These are phyloP conservation scores for Chiloscyllium plagiosum DNA, from an alignment of 2,113 vertebrate genomes.

Conservation along the genomic window DNA sequence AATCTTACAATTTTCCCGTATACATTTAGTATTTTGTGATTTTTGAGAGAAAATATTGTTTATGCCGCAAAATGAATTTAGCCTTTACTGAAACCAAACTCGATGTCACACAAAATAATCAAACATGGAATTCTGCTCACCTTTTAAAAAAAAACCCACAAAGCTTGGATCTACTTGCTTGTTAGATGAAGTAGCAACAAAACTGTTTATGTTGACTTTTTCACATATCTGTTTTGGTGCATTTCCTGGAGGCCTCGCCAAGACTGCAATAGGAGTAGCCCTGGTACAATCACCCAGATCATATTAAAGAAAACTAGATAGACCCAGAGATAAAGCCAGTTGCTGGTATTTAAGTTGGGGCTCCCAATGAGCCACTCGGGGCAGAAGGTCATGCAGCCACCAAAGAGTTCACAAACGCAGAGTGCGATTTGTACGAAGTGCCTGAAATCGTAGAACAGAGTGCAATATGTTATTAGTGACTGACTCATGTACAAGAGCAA, in stretches of 20 bases:
- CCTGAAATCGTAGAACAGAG: conserved; percentile 46
- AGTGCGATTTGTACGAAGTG: conserved; percentile 67
- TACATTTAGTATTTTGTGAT: not conserved
- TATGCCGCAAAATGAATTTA: not conserved
- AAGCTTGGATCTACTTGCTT: not conserved
- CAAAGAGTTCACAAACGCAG: conserved; percentile 61
- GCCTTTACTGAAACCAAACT: not conserved
- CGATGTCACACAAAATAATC: not conserved
- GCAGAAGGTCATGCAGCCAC: conserved; percentile 63
- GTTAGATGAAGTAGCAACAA: not conserved
- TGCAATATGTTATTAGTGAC: not conserved
- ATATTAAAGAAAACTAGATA: conserved; percentile 68
- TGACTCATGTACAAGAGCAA: not conserved
- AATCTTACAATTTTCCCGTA: not conserved
- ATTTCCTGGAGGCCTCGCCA: conserved; percentile 55
- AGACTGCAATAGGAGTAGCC: conserved; percentile 64
- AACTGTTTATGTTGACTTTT: conserved; percentile 44
- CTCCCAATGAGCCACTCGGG: conserved; percentile 62
- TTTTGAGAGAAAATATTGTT: not conserved
- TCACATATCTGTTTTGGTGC: conserved; percentile 44
- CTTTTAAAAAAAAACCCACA: not conserved
- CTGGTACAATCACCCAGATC: conserved; percentile 57
- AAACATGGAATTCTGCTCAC: not conserved
- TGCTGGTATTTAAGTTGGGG: conserved; percentile 59
- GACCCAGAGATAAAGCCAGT: conserved; percentile 66